Evolutionary conservation across 2,797 vertebrate genomes (phyloP).

Genomic region (Oreochromis grahami): DNA sequence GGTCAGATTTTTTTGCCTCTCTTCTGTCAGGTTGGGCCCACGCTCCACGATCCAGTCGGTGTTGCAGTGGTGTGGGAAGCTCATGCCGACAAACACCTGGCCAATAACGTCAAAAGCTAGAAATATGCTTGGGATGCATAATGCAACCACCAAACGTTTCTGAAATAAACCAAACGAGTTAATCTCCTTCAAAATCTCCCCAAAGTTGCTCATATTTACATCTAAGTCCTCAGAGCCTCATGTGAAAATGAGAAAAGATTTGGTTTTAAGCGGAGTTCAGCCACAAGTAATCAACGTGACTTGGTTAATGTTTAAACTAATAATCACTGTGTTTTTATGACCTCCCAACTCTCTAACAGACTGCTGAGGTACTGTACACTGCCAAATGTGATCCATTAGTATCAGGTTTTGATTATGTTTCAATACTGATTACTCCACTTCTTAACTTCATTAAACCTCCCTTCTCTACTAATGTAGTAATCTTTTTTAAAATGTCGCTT

Average conservation of each 20-base stretch:
- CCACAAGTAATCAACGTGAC: not conserved
- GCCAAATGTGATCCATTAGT: not conserved
- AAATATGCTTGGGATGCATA: constrained; percentile 71
- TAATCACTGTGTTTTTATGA: constrained; percentile 1
- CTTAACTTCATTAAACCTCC: not conserved
- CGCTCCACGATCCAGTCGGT: constrained; percentile 80
- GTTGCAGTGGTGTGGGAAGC: constrained; percentile 78
- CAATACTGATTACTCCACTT: not conserved
- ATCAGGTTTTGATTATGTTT: not conserved
- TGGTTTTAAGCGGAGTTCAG: not conserved
- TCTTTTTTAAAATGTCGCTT: not conserved
- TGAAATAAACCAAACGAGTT: constrained; percentile 87
- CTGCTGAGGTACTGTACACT: not conserved
- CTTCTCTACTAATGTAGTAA: not conserved
- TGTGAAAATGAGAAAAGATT: not conserved
- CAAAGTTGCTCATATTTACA: constrained; percentile 71
- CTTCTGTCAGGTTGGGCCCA: constrained; percentile 74
- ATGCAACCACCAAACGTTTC: constrained; percentile 69
- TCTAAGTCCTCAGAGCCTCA: not conserved
- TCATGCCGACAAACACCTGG: constrained; percentile 80
- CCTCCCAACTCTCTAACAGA: not conserved
- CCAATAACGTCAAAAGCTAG: constrained; percentile 78
- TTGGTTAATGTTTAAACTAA: constrained; percentile 59
- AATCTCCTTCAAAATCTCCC: constrained; percentile 73
- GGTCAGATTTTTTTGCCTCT: constrained; percentile 77